Evolutionary conservation across 2,797 vertebrate species (phyloP).

Genomic region (Scolopax rusticola): DNA sequence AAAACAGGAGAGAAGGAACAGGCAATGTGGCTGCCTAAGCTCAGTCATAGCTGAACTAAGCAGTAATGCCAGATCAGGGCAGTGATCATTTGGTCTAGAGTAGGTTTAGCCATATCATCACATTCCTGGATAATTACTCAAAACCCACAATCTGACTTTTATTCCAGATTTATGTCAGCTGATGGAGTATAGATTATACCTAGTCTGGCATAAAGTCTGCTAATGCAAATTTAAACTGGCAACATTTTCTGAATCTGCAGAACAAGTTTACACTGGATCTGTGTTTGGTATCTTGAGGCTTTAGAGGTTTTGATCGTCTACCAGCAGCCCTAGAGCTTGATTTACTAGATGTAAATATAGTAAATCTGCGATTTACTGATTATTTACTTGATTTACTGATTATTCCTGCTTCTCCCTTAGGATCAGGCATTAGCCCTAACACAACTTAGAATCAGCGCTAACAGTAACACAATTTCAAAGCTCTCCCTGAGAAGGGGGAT

Average conservation of each 20-base stretch:
- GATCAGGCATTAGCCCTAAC: neutral
- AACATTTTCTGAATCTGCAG: neutral
- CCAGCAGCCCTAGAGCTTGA: neutral
- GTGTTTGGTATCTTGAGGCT: neutral
- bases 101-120: neutral
- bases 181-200: neutral
- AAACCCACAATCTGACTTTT: neutral
- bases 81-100: neutral
- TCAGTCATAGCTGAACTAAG: too few relatives aligned
- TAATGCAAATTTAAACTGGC: neutral
- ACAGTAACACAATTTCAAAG: neutral
- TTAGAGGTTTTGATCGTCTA: neutral
- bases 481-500: neutral
- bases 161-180: neutral
- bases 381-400: too few relatives aligned
- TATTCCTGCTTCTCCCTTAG: neutral
- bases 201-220: neutral
- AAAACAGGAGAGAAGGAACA: neutral
- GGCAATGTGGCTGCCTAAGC: neutral
- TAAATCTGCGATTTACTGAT: too few relatives aligned
- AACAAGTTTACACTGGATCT: constrained; percentile 44
- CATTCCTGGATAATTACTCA: constrained; percentile 8
- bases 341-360: neutral
- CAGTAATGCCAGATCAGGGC: neutral
- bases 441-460: neutral